Evolutionary conservation across 2,888 invertebrate species (phyloP).

Genomic region (Camponotus fellah): DNA sequence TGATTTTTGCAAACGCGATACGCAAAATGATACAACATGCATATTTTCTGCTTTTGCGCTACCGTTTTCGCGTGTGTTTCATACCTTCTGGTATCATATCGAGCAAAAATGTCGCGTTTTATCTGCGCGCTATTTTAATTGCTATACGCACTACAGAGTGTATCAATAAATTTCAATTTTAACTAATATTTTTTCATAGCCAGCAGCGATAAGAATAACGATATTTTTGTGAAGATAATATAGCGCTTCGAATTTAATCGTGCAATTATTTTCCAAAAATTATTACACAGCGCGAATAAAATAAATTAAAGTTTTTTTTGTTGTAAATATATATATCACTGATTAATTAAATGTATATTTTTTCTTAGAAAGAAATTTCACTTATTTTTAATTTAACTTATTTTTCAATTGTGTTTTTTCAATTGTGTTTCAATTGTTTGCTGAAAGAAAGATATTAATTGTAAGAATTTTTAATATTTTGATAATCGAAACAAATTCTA

Average conservation of each 20-base stretch:
- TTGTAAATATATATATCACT: background rate
- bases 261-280: background rate
- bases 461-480: conserved; percentile 12
- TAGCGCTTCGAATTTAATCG: background rate
- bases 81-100: conserved; percentile 14
- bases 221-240: background rate
- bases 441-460: background rate
- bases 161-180: conserved; percentile 39
- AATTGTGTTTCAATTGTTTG: background rate
- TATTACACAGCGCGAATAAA: too few species aligned
- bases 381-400: too few species aligned
- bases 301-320: background rate
- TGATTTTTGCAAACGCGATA: conserved; percentile 33
- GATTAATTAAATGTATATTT: background rate
- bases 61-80: background rate
- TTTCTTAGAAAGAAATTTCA: too few species aligned
- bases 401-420: background rate
- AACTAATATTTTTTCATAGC: conserved; percentile 28
- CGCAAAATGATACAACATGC: conserved; percentile 4
- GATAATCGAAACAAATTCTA: background rate
- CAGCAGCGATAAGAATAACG: background rate
- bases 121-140: background rate
- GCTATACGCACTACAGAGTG: too few species aligned
- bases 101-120: conserved; percentile 25
- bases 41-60: conserved; percentile 9